Evolutionary conservation across 2,888 invertebrate genomes (phyloP).

Genomic region (Drosophila sordidula): DNA sequence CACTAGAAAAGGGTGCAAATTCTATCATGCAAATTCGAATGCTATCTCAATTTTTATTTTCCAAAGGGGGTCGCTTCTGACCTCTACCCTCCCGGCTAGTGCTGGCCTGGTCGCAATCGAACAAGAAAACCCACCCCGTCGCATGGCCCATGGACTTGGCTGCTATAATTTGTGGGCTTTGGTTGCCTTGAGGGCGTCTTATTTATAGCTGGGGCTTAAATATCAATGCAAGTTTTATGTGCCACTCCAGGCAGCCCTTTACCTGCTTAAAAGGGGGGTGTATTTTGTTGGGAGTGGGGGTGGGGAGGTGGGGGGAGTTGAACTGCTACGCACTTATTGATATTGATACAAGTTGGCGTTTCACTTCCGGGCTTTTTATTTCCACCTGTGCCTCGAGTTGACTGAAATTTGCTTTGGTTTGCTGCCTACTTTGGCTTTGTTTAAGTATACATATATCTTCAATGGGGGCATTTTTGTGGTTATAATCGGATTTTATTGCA

Average conservation of each 20-base stretch:
- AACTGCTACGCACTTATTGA: conserved; percentile 68
- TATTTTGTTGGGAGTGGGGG: background rate
- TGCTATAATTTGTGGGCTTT: conserved; percentile 76
- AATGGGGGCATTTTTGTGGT: conserved; percentile 81
- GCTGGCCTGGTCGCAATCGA: conserved; percentile 34
- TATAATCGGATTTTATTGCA: conserved; percentile 84
- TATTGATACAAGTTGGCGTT: conserved; percentile 78
- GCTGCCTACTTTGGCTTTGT: conserved; percentile 33
- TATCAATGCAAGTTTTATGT: conserved; percentile 78
- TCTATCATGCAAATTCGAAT: conserved; percentile 45
- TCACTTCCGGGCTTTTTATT: conserved; percentile 65
- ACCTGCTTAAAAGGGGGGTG: conserved; percentile 18
- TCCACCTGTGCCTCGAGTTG: conserved; percentile 60
- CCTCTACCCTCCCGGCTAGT: conserved; percentile 2
- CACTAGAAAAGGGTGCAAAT: conserved; percentile 48
- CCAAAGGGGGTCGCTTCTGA: conserved; percentile 2
- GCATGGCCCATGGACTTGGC: conserved; percentile 16
- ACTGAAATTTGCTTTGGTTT: conserved; percentile 48
- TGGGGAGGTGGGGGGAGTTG: background rate
- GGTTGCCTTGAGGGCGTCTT: conserved; percentile 76
- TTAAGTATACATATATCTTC: conserved; percentile 47
- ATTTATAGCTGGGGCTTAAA: conserved; percentile 76
- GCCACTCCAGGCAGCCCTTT: conserved; percentile 50
- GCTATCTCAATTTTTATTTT: conserved; percentile 45
- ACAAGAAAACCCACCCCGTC: conserved; percentile 47